These are phyloP conservation scores for Hedya salicella DNA, from an alignment of 2,888 invertebrate species.

Conservation along the genomic window DNA sequence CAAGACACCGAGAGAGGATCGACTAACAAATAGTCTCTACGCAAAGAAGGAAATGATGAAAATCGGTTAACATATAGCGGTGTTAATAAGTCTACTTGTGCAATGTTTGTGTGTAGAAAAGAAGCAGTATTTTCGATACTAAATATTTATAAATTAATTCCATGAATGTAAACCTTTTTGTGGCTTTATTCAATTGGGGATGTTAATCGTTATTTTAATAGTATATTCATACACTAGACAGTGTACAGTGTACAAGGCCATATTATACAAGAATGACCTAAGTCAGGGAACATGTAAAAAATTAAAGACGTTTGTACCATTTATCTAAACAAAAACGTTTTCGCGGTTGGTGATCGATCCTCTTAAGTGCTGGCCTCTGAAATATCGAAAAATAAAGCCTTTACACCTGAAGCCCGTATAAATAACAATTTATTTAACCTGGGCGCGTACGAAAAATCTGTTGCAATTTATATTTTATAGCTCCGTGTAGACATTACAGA, in stretches of 20 bases:
- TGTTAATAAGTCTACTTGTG: too few relatives aligned
- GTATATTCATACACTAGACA: too few relatives aligned
- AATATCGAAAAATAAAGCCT: conserved; percentile 37
- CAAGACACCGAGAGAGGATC: background rate
- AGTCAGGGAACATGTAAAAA: too few relatives aligned
- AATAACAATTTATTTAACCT: conserved; percentile 41
- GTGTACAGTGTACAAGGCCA: too few relatives aligned
- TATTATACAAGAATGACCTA: too few relatives aligned
- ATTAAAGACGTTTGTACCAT: background rate
- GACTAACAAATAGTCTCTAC: background rate
- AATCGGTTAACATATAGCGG: background rate
- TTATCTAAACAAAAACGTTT: background rate
- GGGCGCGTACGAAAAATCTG: conserved; percentile 36
- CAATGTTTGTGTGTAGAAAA: too few relatives aligned
- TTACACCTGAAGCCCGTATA: conserved; percentile 32
- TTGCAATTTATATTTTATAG: conserved; percentile 36
- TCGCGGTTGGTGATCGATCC: background rate
- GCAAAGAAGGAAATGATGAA: background rate
- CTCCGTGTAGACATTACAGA: conserved; percentile 15
- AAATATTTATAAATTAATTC: too few relatives aligned
- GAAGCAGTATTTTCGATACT: too few relatives aligned
- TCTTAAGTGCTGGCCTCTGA: background rate
- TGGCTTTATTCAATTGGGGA: too few relatives aligned
- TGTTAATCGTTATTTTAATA: too few relatives aligned
- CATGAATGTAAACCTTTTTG: too few relatives aligned